Conservation (phyloP, 2,888 invertebrate species). For the Oithona nana region DNA sequence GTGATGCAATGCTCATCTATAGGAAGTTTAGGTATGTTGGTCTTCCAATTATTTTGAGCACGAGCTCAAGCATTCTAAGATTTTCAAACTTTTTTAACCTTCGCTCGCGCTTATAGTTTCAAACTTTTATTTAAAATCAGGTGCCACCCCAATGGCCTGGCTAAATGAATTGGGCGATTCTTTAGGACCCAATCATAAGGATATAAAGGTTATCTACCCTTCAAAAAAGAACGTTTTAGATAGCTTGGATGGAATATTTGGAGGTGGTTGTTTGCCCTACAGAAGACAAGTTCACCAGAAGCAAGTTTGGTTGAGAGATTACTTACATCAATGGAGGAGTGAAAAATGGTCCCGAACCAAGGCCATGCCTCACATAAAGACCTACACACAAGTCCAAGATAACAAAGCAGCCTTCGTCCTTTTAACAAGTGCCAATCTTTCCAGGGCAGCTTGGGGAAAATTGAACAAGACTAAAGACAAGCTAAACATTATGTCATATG, state of each 20-base stretch:
- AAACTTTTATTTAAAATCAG: no score
- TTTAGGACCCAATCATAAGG: neutral
- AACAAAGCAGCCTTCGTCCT: constrained; percentile 57
- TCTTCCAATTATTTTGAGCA: no score
- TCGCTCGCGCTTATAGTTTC: no score
- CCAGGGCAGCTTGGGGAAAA: constrained; percentile 90
- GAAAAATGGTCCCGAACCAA: constrained; percentile 43
- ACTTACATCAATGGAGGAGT: constrained; percentile 66
- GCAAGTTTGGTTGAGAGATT: constrained; percentile 59
- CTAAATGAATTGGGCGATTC: neutral
- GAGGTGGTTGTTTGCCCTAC: constrained; percentile 79
- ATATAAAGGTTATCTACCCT: constrained; percentile 40
- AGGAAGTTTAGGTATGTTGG: constrained; percentile 60
- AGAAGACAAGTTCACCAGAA: constrained; percentile 51
- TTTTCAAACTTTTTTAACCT: no score
- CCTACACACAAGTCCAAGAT: constrained; percentile 55
- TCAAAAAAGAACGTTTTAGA: constrained; percentile 58
- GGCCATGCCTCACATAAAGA: constrained; percentile 90
- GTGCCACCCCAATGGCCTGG: no score
- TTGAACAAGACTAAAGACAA: constrained; percentile 39
- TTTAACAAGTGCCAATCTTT: constrained; percentile 80
- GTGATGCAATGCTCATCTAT: constrained; percentile 78
- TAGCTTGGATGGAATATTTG: constrained; percentile 63
- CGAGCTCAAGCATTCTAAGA: no score
- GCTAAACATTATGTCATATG: constrained; percentile 57